Conservation (phyloP, 1,140 invertebrate species). For the Rhyacophila brunnea region DNA sequence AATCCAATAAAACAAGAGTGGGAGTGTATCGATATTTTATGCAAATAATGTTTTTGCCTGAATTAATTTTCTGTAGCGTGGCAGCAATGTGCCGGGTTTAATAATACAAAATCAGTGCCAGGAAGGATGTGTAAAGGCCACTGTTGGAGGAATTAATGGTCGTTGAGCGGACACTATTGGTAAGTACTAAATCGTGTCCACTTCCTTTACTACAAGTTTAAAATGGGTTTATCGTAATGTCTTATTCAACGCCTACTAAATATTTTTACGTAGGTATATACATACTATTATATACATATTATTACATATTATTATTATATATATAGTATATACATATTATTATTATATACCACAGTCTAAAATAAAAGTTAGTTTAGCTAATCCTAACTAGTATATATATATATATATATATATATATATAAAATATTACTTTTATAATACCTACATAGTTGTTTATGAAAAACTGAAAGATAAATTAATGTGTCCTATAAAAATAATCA, state of each 20-base stretch:
- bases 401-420: too few species aligned
- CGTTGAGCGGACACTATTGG: not conserved
- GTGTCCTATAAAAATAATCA: too few species aligned
- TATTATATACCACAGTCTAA: too few species aligned
- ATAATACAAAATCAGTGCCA: not conserved
- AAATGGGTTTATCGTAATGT: slow-evolving; percentile 19
- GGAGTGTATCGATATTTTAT: slow-evolving; percentile 19
- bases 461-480: too few species aligned
- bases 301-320: too few species aligned
- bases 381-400: too few species aligned
- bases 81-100: not conserved
- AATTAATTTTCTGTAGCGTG: slow-evolving; percentile 12
- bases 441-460: too few species aligned
- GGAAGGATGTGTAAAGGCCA: slow-evolving; percentile 4
- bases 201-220: slow-evolving; percentile 25
- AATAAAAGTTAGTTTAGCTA: too few species aligned
- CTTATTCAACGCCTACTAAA: slow-evolving; percentile 27
- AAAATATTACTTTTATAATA: too few species aligned
- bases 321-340: too few species aligned
- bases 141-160: slow-evolving; percentile 5
- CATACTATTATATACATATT: too few species aligned
- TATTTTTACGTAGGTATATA: too few species aligned
- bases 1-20: not conserved
- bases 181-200: slow-evolving; percentile 32
- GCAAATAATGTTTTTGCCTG: slow-evolving; percentile 18